Percentiles rank a stretch among this genome's conserved stretches.
These are phyloP conservation scores for Bembecia ichneumoniformis DNA, from an alignment of 2,888 invertebrate genomes.

Conservation along the genomic window DNA sequence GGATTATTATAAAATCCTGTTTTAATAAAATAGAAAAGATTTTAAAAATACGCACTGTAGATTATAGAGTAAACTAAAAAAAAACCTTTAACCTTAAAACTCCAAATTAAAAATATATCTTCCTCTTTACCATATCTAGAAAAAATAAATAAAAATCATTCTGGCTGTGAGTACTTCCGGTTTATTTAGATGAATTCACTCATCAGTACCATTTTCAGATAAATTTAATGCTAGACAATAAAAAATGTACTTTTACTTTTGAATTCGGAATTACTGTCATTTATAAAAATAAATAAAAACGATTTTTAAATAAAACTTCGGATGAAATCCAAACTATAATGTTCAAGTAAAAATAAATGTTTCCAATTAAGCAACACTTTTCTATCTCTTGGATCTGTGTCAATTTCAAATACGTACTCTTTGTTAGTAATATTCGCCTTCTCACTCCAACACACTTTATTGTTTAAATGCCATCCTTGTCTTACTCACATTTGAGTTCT, in stretches of 20 bases:
- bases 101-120: conserved; percentile 33
- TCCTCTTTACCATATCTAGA: conserved; percentile 64
- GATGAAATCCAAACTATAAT: too few species aligned
- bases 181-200: conserved; percentile 49
- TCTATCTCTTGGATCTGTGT: conserved; percentile 22
- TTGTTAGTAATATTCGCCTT: conserved; percentile 15
- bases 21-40: conserved; percentile 57
- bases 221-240: conserved; percentile 40
- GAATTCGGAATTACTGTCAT: too few species aligned
- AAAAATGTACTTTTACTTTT: conserved; percentile 9
- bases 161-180: conserved; percentile 66
- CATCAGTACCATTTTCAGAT: conserved; percentile 15
- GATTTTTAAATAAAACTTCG: too few species aligned
- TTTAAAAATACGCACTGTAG: conserved; percentile 68
- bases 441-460: conserved; percentile 11
- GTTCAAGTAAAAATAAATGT: too few species aligned
- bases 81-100: conserved; percentile 45
- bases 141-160: conserved; percentile 63
- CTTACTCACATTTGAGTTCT: conserved; percentile 10
- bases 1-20: conserved; percentile 49
- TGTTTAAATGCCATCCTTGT: conserved; percentile 18
- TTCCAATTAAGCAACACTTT: too few species aligned
- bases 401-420: conserved; percentile 40
- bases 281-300: too few species aligned
- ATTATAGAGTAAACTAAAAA: conserved; percentile 54